Percentiles rank a stretch among this genome's conserved stretches.
Conservation (phyloP, 2,888 invertebrate species). For the Tupiocoris notatus region DNA sequence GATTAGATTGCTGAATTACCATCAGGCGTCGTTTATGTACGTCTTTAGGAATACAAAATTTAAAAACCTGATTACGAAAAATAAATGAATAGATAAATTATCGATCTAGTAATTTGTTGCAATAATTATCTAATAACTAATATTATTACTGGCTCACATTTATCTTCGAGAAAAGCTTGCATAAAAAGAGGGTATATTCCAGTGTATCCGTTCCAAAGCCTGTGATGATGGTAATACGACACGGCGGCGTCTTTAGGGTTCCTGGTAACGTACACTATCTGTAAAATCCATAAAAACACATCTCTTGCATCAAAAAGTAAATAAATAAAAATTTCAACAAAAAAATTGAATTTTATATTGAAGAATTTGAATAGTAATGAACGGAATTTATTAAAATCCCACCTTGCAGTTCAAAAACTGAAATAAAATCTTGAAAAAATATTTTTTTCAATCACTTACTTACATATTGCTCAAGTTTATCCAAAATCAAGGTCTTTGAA, state of each 20-base stretch:
- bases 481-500: too few relatives aligned
- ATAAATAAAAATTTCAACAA: too few relatives aligned
- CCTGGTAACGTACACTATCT: slow-evolving; percentile 58
- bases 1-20: not conserved
- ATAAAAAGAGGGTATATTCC: slow-evolving; percentile 52
- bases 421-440: too few relatives aligned
- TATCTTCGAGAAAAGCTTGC: slow-evolving; percentile 51
- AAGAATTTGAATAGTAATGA: too few relatives aligned
- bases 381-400: too few relatives aligned
- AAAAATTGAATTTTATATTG: too few relatives aligned
- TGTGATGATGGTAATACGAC: slow-evolving; percentile 56
- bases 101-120: not conserved
- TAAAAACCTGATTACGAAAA: too few relatives aligned
- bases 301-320: too few relatives aligned
- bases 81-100: too few relatives aligned
- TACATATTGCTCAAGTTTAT: not conserved
- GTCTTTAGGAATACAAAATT: too few relatives aligned
- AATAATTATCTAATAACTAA: slow-evolving; percentile 25
- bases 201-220: slow-evolving; percentile 52
- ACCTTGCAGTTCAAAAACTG: too few relatives aligned
- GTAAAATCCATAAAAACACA: slow-evolving; percentile 3
- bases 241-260: slow-evolving; percentile 57
- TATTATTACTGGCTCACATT: slow-evolving; percentile 49
- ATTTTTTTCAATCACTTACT: too few relatives aligned
- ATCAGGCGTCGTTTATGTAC: not conserved